These are phyloP conservation scores for Zeuzera pyrina DNA, from an alignment of 2,888 invertebrate species.

Conservation along the genomic window DNA sequence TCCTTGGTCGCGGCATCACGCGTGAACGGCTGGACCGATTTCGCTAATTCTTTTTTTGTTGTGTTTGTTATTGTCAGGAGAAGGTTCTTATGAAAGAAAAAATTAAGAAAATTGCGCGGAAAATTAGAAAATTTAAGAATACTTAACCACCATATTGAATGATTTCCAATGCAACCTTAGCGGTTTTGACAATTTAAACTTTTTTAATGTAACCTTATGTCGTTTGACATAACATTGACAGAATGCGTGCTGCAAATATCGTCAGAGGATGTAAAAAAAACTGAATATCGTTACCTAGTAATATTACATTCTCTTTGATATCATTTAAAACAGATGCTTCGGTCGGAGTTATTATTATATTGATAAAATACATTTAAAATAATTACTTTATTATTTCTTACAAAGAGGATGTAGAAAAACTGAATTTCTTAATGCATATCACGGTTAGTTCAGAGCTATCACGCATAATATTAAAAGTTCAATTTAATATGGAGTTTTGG, in stretches of 20 bases:
- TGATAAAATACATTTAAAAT: constrained; percentile 2
- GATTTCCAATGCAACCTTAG: not conserved
- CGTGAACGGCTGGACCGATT: too few species aligned
- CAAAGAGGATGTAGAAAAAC: constrained; percentile 1
- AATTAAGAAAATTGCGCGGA: too few species aligned
- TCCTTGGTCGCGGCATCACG: not conserved
- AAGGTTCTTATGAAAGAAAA: too few species aligned
- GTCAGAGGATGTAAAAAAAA: not conserved
- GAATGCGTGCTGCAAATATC: not conserved
- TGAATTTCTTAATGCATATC: not conserved
- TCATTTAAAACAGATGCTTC: not conserved
- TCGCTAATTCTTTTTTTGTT: too few species aligned
- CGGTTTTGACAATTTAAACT: not conserved
- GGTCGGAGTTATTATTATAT: not conserved
- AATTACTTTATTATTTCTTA: too few species aligned
- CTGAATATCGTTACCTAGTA: not conserved
- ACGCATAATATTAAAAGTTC: constrained; percentile 1
- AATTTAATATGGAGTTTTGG: constrained; percentile 1
- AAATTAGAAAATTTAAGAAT: too few species aligned
- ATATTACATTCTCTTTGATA: too few species aligned
- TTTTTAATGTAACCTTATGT: constrained; percentile 1
- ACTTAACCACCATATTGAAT: not conserved
- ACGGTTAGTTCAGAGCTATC: too few species aligned
- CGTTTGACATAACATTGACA: not conserved
- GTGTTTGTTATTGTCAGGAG: too few species aligned